Evolutionary conservation across 1,140 invertebrate genomes (phyloP), one percentile per base, ranked within the genome.

Genomic region (Doryteuthis pealeii): DNA sequence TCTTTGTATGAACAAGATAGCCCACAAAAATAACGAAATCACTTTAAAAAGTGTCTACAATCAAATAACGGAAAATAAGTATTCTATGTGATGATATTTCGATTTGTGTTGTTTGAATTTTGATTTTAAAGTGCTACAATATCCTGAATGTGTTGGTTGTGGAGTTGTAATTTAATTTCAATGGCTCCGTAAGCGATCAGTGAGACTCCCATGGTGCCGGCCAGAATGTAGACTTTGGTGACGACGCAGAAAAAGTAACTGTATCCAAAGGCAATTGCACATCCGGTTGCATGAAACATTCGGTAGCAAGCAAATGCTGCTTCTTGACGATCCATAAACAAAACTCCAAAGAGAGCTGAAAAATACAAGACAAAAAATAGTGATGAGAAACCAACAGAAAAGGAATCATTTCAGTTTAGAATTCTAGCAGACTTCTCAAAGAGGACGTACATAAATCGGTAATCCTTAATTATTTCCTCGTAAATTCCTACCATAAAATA

Each of bases 251-350:
- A 77, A 78, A 84, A 85, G 76, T 87, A 84, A 71, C 83, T 86
- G 78, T 86, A 87, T 35, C 84, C 86, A 69, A 86, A 87, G 3
- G 86, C 82, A 69, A 86, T 75, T 22, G 85, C 84, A 71, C 85
- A 85, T 75, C 86, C 86, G 54, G 82, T 81, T 15, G 86, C 82
- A 71, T 85, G 86, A 74, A 87, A 84, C 82, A 87, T 86, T 74
- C 86, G 79, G 79, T 85, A 87, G 2, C 81, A 79, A 0, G 86
- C 79, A 77, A 87, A 87, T 0, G 85, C 86, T 6, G 84, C 85
- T 80, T 86, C 85, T 76, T 85, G 86, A 75, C 83, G 82, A 62
- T 85, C 84, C 28, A 79, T 78, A 77, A 87, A 87, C 6, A 87
- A 75, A 26, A 87, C 81, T 15, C 84, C 86, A 70, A 87, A 87